Evolutionary conservation across 1,140 invertebrate genomes (phyloP).

Genomic region (Drosophila hydei): DNA sequence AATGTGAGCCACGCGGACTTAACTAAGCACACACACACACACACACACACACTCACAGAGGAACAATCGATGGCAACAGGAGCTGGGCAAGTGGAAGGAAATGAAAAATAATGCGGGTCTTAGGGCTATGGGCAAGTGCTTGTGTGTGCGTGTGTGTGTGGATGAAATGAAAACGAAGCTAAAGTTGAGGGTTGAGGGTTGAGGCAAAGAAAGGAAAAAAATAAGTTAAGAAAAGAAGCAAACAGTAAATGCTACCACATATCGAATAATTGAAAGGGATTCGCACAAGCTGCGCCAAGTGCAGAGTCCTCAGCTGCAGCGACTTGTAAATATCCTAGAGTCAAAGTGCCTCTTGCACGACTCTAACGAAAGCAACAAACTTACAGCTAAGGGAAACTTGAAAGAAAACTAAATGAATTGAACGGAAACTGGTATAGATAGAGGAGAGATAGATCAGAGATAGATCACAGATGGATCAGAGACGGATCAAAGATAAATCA

Average conservation of each 20-base stretch:
- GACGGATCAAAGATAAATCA: too few species aligned
- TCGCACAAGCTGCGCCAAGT: constrained; percentile 46
- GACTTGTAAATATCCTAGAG: not conserved
- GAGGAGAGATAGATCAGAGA: too few species aligned
- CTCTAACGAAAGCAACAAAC: too few species aligned
- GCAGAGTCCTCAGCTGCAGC: not conserved
- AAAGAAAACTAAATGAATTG: too few species aligned
- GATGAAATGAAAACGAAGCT: constrained; percentile 69
- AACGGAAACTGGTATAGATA: too few species aligned
- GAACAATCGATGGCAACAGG: constrained; percentile 11
- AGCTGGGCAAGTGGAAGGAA: constrained; percentile 39
- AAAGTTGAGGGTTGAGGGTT: constrained; percentile 60
- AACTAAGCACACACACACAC: constrained; percentile 2
- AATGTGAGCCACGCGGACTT: constrained; percentile 36
- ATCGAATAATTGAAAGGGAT: constrained; percentile 80
- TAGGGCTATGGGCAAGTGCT: constrained; percentile 22
- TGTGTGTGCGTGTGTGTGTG: constrained; percentile 23
- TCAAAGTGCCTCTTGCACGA: too few species aligned
- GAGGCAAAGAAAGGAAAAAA: constrained; percentile 32
- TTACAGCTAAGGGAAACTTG: too few species aligned
- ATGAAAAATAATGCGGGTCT: constrained; percentile 61
- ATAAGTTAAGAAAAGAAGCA: constrained; percentile 25
- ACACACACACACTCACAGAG: not conserved
- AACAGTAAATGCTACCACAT: constrained; percentile 48
- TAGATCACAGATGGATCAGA: too few species aligned